Conservation (phyloP, 2,113 vertebrate genomes). For the Puma concolor region DNA sequence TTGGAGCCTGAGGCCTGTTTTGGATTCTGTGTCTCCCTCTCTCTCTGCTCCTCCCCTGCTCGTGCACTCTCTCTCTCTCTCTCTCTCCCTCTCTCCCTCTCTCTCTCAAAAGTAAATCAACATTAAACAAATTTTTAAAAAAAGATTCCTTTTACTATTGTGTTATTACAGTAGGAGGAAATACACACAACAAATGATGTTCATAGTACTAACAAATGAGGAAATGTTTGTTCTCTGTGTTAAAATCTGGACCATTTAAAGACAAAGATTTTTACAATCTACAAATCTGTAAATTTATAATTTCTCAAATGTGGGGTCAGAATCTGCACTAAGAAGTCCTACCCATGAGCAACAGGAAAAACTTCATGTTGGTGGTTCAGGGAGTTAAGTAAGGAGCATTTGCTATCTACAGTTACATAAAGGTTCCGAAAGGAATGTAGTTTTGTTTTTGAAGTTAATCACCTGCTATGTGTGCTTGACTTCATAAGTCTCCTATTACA, state of each 20-base stretch:
- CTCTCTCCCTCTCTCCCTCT: too few species aligned
- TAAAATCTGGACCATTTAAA: background rate
- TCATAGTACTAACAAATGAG: background rate
- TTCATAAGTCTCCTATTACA: background rate
- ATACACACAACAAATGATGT: background rate
- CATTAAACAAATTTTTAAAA: too few species aligned
- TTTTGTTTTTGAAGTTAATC: background rate
- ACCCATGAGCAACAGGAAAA: conserved; percentile 60
- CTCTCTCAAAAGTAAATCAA: too few species aligned
- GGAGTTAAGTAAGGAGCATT: background rate
- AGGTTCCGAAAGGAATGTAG: background rate
- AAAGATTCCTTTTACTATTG: background rate
- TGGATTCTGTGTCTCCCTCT: too few species aligned
- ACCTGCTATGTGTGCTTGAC: background rate
- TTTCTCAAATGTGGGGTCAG: conserved; percentile 53
- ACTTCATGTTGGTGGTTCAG: background rate
- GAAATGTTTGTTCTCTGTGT: background rate
- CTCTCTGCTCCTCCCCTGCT: too few species aligned
- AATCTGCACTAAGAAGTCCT: conserved; percentile 65
- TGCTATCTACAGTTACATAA: background rate
- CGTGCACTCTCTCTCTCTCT: too few species aligned
- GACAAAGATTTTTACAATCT: background rate
- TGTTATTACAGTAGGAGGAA: background rate
- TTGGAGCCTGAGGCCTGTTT: too few species aligned
- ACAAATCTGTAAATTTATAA: conserved; percentile 33